Evolutionary conservation across 1,140 invertebrate genomes (phyloP).

Genomic region (Drosophila bifasciata): DNA sequence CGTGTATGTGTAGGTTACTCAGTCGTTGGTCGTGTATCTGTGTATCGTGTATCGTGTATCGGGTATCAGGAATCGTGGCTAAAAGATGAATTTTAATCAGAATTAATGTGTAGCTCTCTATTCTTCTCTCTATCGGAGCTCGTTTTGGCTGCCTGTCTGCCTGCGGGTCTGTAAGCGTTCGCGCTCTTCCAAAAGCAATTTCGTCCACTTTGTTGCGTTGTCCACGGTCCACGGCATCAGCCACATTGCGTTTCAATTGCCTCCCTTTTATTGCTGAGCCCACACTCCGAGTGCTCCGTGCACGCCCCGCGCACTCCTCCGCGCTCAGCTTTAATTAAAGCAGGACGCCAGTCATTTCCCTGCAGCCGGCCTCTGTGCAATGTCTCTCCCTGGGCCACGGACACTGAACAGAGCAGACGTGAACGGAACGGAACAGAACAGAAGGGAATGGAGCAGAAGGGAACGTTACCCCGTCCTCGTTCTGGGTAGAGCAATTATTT

Average conservation of each 20-base stretch:
- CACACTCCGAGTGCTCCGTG: slow-evolving; percentile 16
- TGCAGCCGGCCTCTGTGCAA: slow-evolving; percentile 49
- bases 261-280: slow-evolving; percentile 37
- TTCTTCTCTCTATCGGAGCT: slow-evolving; percentile 1
- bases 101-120: slow-evolving; percentile 53
- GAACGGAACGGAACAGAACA: too few relatives aligned
- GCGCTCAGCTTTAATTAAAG: slow-evolving; percentile 75
- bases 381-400: slow-evolving; percentile 4
- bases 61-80: too few relatives aligned
- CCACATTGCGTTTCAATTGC: slow-evolving; percentile 78
- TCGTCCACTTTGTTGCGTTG: slow-evolving; percentile 81
- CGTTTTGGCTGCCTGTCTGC: slow-evolving; percentile 13
- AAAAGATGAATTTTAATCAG: slow-evolving; percentile 59
- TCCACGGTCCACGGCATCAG: slow-evolving; percentile 74
- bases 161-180: slow-evolving; percentile 1
- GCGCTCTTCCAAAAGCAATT: slow-evolving; percentile 72
- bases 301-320: slow-evolving; percentile 48
- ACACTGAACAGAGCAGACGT: too few relatives aligned
- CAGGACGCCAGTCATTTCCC: slow-evolving; percentile 74
- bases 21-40: too few relatives aligned
- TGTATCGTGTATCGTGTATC: too few relatives aligned
- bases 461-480: slow-evolving; percentile 1
- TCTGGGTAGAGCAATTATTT: slow-evolving; percentile 67
- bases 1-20: slow-evolving; percentile 47
- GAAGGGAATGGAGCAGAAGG: too few relatives aligned